Conservation (phyloP, 2,797 vertebrate species). For the Philypnodon macrostomus region DNA sequence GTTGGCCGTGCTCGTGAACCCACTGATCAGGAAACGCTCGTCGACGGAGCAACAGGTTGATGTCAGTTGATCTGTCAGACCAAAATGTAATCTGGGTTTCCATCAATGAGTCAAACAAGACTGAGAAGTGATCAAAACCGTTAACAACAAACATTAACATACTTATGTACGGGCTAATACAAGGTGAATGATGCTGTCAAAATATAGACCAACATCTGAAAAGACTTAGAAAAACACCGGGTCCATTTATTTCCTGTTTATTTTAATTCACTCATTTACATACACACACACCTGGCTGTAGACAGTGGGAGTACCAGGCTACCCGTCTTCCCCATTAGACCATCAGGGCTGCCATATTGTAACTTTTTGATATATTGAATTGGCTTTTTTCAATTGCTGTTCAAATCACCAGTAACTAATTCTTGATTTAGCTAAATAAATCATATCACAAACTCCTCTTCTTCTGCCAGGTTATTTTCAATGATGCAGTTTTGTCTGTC, state of each 20-base stretch:
- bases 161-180: conserved; percentile 1
- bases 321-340: no score
- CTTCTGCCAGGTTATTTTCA: neutral
- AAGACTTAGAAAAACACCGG: neutral
- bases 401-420: no score
- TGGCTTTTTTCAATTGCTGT: no score
- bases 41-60: neutral
- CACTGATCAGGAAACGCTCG: conserved; percentile 2
- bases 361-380: no score
- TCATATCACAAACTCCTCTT: no score
- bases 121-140: conserved; percentile 6
- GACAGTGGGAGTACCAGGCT: no score
- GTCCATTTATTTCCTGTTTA: neutral
- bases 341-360: no score
- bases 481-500: neutral
- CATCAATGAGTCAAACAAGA: conserved; percentile 2
- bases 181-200: neutral
- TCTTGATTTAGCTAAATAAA: no score
- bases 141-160: conserved; percentile 9
- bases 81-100: conserved; percentile 4
- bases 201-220: no score
- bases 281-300: no score
- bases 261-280: no score
- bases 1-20: neutral
- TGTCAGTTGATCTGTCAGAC: conserved; percentile 5